phyloP scores from a whole-genome alignment of 92 coral and sea anemone genomes.

The Zoanthus sansibaricus region DNA sequence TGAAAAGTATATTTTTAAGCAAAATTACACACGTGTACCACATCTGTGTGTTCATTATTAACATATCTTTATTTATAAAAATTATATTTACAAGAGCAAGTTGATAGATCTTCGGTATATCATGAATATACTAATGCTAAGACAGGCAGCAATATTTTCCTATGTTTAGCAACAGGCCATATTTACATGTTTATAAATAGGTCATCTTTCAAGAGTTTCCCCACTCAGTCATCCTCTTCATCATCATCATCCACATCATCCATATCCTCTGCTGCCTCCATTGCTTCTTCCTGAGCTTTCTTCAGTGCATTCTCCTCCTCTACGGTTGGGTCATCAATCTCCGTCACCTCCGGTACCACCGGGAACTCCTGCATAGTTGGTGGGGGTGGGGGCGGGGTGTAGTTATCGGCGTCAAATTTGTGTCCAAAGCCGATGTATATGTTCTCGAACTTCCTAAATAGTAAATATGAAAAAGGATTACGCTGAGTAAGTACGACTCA shows the following conservation, averaged over 20 bases:
- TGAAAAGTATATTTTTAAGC: too few relatives aligned
- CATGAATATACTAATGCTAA: too few relatives aligned
- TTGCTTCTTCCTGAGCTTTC: slow-evolving; percentile 90
- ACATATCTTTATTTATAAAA: too few relatives aligned
- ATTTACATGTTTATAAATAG: background rate
- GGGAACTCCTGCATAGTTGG: slow-evolving; percentile 95
- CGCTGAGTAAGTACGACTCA: background rate
- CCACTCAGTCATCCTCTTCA: slow-evolving; percentile 81
- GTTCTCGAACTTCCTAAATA: slow-evolving; percentile 89
- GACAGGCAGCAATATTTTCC: background rate
- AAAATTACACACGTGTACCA: too few relatives aligned
- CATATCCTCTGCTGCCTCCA: slow-evolving; percentile 95
- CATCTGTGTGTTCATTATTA: too few relatives aligned
- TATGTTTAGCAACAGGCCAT: background rate
- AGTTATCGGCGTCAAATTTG: slow-evolving; percentile 89
- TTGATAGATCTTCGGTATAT: too few relatives aligned
- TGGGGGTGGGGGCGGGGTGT: slow-evolving; percentile 98
- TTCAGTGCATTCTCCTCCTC: slow-evolving; percentile 96
- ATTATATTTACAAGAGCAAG: too few relatives aligned
- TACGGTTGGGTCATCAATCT: slow-evolving; percentile 98
- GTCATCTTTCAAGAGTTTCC: background rate
- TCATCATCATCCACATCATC: slow-evolving; percentile 99
- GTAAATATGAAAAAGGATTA: background rate
- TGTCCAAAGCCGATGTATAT: slow-evolving; percentile 98
- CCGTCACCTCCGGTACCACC: slow-evolving; percentile 85